A percentile compares a stretch with the other conserved stretches of the same genome.
These are phyloP conservation scores for Cheilosia grossa DNA, from an alignment of 2,888 invertebrate genomes.

Conservation along the genomic window DNA sequence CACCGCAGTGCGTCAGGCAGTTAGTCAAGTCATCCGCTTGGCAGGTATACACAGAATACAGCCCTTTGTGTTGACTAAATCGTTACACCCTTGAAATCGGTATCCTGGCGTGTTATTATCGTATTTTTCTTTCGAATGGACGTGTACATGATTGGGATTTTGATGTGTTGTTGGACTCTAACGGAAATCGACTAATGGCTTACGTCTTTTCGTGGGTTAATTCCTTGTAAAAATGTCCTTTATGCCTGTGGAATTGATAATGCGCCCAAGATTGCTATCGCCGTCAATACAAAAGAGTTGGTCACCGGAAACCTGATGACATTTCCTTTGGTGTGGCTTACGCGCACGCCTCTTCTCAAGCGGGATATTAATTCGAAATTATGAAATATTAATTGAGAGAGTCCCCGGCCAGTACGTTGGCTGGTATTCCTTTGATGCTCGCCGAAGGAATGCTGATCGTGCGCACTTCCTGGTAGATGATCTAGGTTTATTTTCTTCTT, in stretches of 20 bases:
- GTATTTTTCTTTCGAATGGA: not conserved
- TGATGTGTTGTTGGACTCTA: not conserved
- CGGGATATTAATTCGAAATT: constrained; percentile 18
- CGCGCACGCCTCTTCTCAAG: not conserved
- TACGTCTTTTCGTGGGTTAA: not conserved
- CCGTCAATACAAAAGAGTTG: constrained; percentile 39
- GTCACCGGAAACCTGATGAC: constrained; percentile 52
- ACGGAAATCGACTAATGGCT: constrained; percentile 41
- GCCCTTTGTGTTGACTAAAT: not conserved
- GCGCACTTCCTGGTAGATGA: constrained; percentile 50
- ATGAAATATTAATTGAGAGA: constrained; percentile 43
- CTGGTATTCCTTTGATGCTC: constrained; percentile 47
- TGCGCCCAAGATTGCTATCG: constrained; percentile 5
- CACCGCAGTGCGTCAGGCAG: constrained; percentile 30
- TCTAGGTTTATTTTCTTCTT: not conserved
- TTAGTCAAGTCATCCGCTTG: constrained; percentile 5
- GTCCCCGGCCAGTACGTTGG: not conserved
- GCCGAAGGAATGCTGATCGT: constrained; percentile 30
- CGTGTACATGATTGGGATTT: constrained; percentile 35
- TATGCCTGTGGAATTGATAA: constrained; percentile 60
- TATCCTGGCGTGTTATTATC: constrained; percentile 23
- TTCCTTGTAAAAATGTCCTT: constrained; percentile 53
- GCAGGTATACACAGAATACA: constrained; percentile 17
- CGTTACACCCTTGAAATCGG: constrained; percentile 4
- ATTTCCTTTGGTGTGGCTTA: constrained; percentile 20